Evolutionary conservation across 2,797 vertebrate genomes (phyloP), one percentile per base, ranked within the genome.

Genomic region (Pangasius krempfi): DNA sequence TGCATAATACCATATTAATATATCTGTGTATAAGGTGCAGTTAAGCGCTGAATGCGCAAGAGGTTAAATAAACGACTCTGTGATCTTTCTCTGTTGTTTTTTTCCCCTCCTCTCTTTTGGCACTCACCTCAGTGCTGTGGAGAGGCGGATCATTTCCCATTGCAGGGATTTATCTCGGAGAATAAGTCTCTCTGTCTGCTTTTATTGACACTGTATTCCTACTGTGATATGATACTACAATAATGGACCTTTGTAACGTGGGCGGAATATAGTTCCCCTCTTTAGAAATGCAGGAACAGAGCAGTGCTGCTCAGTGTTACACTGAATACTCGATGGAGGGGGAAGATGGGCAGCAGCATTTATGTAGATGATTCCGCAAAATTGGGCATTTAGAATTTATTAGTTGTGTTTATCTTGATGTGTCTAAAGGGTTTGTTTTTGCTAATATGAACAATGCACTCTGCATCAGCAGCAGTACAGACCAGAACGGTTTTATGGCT

Each of bases 1-100:
- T 95, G 94, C 94, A 94, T 94, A 96, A 95, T 95, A 93, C 93
- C 92, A 92, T 96, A 94, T 95, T 94, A 95, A 95, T 95, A 94
- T 95, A 95, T 94, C 89, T 89, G 91, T 91, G 89, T 75, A 81
- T 81, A 88, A 94, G 93, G 92, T 92, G 93, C 93, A 92, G 92
- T 94, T 94, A 92, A 93, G 94, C 60, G 89, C 91, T 79, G 86
- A 91, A 90, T 89, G 93, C 90, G 89, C 88, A 92, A 84, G 92
- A 81, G 90, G 85, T 44, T 91, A 89, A 64, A 93, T 94, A 90
- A 94, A 95, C 92, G 90, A 87, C 86, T 90, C n/a, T 54, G 13
- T 84, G 87, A 90, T 90, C 73, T 88, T 75, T 87, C 83, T 76
- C 82, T 86, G 52, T 87, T 66, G 47, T 89, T 33, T 60, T 50